Evolutionary conservation across 2,113 vertebrate species (phyloP).

Genomic region (Amia ocellicauda): DNA sequence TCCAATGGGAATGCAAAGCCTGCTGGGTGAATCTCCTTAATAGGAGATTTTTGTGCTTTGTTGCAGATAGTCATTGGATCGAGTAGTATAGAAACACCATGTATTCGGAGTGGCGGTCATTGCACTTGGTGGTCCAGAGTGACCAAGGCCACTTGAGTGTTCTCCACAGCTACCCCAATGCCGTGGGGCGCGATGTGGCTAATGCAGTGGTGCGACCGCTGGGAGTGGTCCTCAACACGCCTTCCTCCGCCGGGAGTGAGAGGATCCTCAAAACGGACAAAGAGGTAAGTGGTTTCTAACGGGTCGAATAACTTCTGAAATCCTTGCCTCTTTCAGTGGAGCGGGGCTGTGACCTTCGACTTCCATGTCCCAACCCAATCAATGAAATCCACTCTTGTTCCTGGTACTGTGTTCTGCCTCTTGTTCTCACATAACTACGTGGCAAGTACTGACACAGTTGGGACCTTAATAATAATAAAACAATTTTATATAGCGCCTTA

Average conservation of each 20-base stretch:
- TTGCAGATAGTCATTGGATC: conserved; percentile 57
- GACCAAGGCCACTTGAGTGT: conserved; percentile 95
- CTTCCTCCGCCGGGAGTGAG: conserved; percentile 70
- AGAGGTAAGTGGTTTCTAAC: conserved; percentile 69
- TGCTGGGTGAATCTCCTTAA: too few relatives aligned
- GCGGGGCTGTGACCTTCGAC: too few relatives aligned
- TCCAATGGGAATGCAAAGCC: too few relatives aligned
- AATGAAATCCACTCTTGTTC: too few relatives aligned
- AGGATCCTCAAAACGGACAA: conserved; percentile 93
- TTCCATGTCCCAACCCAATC: too few relatives aligned
- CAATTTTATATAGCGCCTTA: too few relatives aligned
- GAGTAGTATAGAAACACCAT: conserved; percentile 70
- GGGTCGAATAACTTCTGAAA: too few relatives aligned
- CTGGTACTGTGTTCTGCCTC: too few relatives aligned
- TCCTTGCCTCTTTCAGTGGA: too few relatives aligned
- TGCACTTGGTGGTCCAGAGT: conserved; percentile 91
- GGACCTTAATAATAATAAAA: too few relatives aligned
- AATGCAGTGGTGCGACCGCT: conserved; percentile 90
- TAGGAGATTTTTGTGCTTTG: neutral
- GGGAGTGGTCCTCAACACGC: conserved; percentile 76
- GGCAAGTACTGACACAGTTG: too few relatives aligned
- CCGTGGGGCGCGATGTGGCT: conserved; percentile 87
- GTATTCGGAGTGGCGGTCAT: conserved; percentile 97
- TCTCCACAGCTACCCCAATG: conserved; percentile 87
- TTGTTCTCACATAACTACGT: too few relatives aligned